Evolutionary conservation across 2,113 vertebrate species (phyloP), one percentile per base, ranked within the genome.

Genomic region (Lanius ludovicianus): DNA sequence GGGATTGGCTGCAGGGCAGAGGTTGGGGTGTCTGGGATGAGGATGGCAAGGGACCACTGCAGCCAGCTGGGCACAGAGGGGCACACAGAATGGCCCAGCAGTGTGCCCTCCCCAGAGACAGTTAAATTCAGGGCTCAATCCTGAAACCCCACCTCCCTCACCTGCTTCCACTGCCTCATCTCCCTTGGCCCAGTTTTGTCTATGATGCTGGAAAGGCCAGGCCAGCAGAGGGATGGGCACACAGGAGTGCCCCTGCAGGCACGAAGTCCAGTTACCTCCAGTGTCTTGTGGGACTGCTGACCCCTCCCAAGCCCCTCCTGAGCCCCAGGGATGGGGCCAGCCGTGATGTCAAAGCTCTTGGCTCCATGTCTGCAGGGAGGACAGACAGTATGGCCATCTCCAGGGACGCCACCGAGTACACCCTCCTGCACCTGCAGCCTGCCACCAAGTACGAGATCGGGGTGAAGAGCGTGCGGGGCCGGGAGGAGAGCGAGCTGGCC

Each of bases 391-490:
- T 98, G 11, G 96, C 99, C 95, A 98, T 99, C 33, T 96, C 98
- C 96, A 99, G 97, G 7, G 98, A 98, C 10, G 98, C 98, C 91
- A 99, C 98, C 1, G 98, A 99, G 93, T 99, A 99, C 86, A 95
- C 96, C 57, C 96, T 99, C 95, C 98, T 90, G 71, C 98, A 96
- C 88, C 97, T 99, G 75, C 97, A 98, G 89, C 99, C 99, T 3
- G 99, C 99, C 35, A 99, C 98, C 0, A 99, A 99, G 93, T 99
- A 99, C 0, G 98, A 99, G 92, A 98, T 99, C 28, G 98, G 90
- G 80, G 80, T 99, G 93, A 99, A 98, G 73, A 98, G 98, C 2
- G 98, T 99, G 89, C 97, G 98, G 44, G 99, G 99, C 84, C 98
- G 98, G 67, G 98, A 99, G 89, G 99, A 99, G 96, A 99, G 99